Evolutionary conservation across 2,113 vertebrate genomes (phyloP).

Genomic region (Salvelinus namaycush): DNA sequence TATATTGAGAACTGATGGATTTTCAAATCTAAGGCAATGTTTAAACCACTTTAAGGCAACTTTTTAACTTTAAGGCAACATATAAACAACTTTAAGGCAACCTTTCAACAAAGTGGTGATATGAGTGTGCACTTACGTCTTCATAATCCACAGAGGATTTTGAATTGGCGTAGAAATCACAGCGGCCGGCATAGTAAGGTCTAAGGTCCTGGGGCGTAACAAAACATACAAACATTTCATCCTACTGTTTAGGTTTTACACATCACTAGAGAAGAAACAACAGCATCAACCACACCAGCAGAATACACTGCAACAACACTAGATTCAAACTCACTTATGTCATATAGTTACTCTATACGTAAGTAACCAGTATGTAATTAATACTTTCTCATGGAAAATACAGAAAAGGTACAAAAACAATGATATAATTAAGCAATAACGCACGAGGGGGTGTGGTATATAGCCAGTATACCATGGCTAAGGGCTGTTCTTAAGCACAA

Average conservation of each 20-base stretch:
- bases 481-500: no score
- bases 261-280: background rate
- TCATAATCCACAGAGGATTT: constrained; percentile 59
- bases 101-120: background rate
- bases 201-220: constrained; percentile 83
- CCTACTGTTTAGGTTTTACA: background rate
- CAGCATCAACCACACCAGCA: constrained; percentile 1
- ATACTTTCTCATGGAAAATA: background rate
- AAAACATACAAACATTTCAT: background rate
- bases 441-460: no score
- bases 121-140: constrained; percentile 60
- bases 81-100: no score
- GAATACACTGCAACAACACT: background rate
- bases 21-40: no score
- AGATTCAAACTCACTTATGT: background rate
- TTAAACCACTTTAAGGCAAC: no score
- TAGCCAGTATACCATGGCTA: no score
- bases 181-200: constrained; percentile 90
- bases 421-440: no score
- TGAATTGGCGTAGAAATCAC: constrained; percentile 86
- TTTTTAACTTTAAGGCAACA: no score
- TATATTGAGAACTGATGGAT: no score
- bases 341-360: background rate
- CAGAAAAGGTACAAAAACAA: background rate
- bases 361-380: background rate